Evolutionary conservation across 2,888 invertebrate genomes (phyloP).

Genomic region (Aphodius granarius): DNA sequence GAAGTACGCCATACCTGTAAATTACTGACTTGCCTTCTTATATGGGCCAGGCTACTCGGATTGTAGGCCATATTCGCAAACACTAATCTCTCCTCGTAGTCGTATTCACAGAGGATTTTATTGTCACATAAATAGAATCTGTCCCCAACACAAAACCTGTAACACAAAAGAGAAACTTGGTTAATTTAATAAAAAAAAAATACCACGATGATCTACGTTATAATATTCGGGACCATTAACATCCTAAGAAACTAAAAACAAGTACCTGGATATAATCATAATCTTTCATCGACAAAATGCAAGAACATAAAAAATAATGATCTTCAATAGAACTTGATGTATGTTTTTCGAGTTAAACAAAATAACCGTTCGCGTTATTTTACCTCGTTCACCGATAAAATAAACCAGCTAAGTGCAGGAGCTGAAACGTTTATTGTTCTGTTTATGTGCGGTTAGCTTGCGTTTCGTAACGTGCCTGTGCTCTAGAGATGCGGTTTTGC

Average conservation of each 20-base stretch:
- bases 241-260: background rate
- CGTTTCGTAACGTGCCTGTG: slow-evolving; percentile 1
- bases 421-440: slow-evolving; percentile 11
- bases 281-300: background rate
- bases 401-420: background rate
- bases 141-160: slow-evolving; percentile 93
- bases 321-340: background rate
- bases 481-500: background rate
- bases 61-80: slow-evolving; percentile 88
- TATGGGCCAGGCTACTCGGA: slow-evolving; percentile 83
- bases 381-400: background rate
- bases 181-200: background rate
- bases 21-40: slow-evolving; percentile 79
- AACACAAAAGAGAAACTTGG: background rate
- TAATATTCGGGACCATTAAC: background rate
- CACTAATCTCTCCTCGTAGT: slow-evolving; percentile 89
- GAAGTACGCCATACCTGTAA: slow-evolving; percentile 46
- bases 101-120: slow-evolving; percentile 92
- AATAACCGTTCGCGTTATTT: background rate
- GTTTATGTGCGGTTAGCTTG: background rate
- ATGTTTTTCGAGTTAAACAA: background rate
- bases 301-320: background rate
- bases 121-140: slow-evolving; percentile 92
- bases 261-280: background rate
- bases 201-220: too few species aligned